Evolutionary conservation across 2,888 invertebrate species (phyloP).

Genomic region (Hyposoter didymator): DNA sequence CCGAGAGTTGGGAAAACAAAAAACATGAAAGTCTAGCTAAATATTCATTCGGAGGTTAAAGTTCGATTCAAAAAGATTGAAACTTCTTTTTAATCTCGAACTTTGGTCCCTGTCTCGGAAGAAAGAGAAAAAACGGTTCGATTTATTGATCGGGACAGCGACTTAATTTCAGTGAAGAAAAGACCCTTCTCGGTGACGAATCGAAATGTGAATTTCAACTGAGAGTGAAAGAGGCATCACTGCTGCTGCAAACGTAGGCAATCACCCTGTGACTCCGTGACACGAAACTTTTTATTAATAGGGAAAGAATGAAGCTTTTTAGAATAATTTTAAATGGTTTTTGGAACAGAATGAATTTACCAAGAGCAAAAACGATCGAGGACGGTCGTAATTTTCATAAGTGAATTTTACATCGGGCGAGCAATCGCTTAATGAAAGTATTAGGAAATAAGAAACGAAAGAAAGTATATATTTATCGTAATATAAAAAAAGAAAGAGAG

Average conservation of each 20-base stretch:
- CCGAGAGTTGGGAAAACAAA: not conserved
- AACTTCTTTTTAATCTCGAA: not conserved
- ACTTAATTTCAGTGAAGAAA: not conserved
- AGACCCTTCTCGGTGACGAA: not conserved
- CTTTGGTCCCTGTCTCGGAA: not conserved
- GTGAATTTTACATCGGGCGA: constrained; percentile 63
- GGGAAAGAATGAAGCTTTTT: not conserved
- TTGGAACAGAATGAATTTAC: not conserved
- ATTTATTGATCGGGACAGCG: not conserved
- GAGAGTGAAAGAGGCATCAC: constrained; percentile 22
- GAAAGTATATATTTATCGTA: constrained; percentile 68
- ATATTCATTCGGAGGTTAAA: not conserved
- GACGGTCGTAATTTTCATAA: constrained; percentile 33
- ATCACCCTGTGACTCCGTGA: constrained; percentile 68
- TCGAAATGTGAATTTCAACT: not conserved
- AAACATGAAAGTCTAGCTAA: not conserved
- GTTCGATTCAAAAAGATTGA: not conserved
- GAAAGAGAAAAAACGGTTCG: not conserved
- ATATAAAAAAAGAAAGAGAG: constrained; percentile 25
- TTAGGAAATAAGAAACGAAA: constrained; percentile 59
- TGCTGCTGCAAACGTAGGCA: constrained; percentile 34
- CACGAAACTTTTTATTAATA: not conserved
- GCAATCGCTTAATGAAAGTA: constrained; percentile 65
- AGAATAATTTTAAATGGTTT: constrained; percentile 4
- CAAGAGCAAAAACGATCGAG: not conserved